Conservation (phyloP, 1,140 invertebrate genomes). For the Tachypleus tridentatus region DNA sequence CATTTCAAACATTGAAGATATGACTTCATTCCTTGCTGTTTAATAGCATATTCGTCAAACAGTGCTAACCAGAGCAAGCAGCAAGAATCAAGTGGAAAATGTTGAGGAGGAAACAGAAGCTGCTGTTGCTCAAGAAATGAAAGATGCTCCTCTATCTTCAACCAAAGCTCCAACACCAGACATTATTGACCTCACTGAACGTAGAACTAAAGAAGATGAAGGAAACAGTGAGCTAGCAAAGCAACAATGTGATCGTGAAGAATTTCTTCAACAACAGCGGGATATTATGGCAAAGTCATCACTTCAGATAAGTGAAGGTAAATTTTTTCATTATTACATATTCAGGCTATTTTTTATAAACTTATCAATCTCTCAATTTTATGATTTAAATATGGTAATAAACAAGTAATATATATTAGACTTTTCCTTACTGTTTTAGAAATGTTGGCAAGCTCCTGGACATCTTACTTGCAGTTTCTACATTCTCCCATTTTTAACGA, state of each 20-base stretch:
- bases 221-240: neutral
- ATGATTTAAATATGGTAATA: no score
- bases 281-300: conserved; percentile 46
- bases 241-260: conserved; percentile 23
- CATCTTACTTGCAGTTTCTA: no score
- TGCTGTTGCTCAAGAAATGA: conserved; percentile 38
- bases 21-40: conserved; percentile 27
- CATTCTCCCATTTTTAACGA: no score
- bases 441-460: no score
- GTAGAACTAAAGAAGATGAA: conserved; percentile 32
- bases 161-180: conserved; percentile 47
- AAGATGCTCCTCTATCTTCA: conserved; percentile 35
- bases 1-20: no score
- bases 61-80: conserved; percentile 59
- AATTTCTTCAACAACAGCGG: conserved; percentile 44
- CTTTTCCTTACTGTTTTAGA: no score
- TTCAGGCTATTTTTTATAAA: no score
- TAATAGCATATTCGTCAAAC: conserved; percentile 80
- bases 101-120: conserved; percentile 46
- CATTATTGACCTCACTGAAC: conserved; percentile 61
- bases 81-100: conserved; percentile 41
- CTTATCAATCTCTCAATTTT: no score
- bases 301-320: conserved; percentile 43
- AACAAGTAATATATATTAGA: no score
- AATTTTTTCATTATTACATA: conserved; percentile 13